These are phyloP conservation scores for Leucophora obtusa DNA, from an alignment of 2,888 invertebrate genomes.

Conservation along the genomic window DNA sequence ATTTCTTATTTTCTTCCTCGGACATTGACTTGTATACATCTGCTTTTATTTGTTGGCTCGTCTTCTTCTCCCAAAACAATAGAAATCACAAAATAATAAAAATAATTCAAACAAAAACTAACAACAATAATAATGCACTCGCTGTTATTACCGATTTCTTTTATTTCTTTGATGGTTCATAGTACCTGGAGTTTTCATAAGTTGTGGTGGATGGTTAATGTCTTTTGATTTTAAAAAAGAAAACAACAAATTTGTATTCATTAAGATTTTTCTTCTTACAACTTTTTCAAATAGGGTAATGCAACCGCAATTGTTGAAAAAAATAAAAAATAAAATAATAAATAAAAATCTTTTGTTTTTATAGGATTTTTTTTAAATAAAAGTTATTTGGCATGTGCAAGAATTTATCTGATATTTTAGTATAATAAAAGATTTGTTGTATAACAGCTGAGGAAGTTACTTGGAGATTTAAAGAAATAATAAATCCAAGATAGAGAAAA, in stretches of 20 bases:
- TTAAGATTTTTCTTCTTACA: constrained; percentile 33
- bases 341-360: constrained; percentile 19
- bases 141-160: constrained; percentile 18
- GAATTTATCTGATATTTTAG: constrained; percentile 46
- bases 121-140: constrained; percentile 30
- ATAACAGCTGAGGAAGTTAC: constrained; percentile 29
- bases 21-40: constrained; percentile 75
- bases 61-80: constrained; percentile 67
- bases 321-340: neutral
- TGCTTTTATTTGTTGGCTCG: constrained; percentile 67
- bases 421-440: constrained; percentile 17
- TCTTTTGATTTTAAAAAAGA: constrained; percentile 53
- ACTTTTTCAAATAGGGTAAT: constrained; percentile 63
- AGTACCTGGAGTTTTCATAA: constrained; percentile 40
- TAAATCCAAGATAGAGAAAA: neutral
- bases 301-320: constrained; percentile 72
- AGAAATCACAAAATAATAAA: constrained; percentile 38
- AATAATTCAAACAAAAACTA: constrained; percentile 52
- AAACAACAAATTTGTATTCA: constrained; percentile 23
- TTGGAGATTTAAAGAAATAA: neutral
- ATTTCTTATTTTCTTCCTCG: constrained; percentile 64
- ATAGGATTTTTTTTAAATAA: constrained; percentile 34
- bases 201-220: constrained; percentile 61
- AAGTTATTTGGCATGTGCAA: constrained; percentile 72
- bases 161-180: constrained; percentile 1